Evolutionary conservation across 2,888 invertebrate genomes (phyloP), one percentile per base, ranked within the genome.

Genomic region (Deroplatys truncata): DNA sequence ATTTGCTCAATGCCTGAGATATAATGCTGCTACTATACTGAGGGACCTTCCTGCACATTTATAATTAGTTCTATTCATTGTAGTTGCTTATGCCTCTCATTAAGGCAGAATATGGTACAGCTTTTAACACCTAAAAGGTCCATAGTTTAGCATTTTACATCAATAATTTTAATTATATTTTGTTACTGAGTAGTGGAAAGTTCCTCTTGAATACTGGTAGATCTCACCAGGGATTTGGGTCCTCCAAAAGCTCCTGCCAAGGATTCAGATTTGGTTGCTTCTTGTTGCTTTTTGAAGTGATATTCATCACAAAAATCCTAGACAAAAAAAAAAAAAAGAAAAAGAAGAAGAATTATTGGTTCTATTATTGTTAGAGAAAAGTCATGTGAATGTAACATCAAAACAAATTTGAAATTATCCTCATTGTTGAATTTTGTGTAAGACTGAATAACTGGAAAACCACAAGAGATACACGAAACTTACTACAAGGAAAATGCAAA

Each of bases 141-240:
- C 56, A 56, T 20, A 72, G 20, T 15, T 20, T 72, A 20, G 56
- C 56, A 20, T n/a, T n/a, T n/a, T n/a, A n/a, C n/a, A n/a, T n/a
- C n/a, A n/a, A n/a, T n/a, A n/a, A n/a, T n/a, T n/a, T n/a, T n/a
- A n/a, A n/a, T n/a, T n/a, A n/a, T n/a, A n/a, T n/a, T n/a, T n/a
- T n/a, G n/a, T 82, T 88, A 91, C 84, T 90, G 88, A 72, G 93
- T 93, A 88, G 96, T 96, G 92, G 96, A 95, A 92, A 98, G 95
- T 93, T 98, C 98, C 92, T 98, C 98, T 93, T 97, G 97, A 94
- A 97, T 96, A 95, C 97, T 97, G 94, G 97, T 97, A 91, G 98
- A 97, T 93, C 97, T 94, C 92, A 96, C 94, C 91, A 97, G 94
- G 25, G 95, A 94, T 82, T 89, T 89, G 9, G 94, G 93, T 90